Conservation (phyloP, 2,888 invertebrate species). For the Philopedon plagiatum region DNA sequence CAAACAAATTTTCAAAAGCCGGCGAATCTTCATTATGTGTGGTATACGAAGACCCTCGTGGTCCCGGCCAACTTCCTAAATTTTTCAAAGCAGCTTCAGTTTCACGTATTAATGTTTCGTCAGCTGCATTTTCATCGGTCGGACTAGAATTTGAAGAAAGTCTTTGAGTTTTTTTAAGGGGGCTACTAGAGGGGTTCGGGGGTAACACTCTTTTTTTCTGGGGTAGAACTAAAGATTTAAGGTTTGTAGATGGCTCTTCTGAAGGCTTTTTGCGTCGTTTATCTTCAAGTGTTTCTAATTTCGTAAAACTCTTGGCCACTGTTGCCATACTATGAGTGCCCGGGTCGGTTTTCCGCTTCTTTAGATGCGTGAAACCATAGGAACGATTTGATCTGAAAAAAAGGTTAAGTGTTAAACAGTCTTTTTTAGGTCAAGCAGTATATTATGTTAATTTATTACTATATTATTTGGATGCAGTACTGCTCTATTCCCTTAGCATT, state of each 20-base stretch:
- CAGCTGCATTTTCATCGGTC: conserved; percentile 71
- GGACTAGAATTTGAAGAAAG: conserved; percentile 63
- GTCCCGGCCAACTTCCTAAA: conserved; percentile 88
- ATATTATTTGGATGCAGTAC: background rate
- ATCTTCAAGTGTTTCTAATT: conserved; percentile 62
- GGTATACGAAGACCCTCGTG: conserved; percentile 75
- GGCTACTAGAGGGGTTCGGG: conserved; percentile 60
- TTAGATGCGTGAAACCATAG: conserved; percentile 72
- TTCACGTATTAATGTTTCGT: conserved; percentile 88
- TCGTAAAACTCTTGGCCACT: conserved; percentile 60
- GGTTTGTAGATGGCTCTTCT: conserved; percentile 53
- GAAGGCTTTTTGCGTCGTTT: conserved; percentile 71
- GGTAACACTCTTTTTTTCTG: conserved; percentile 74
- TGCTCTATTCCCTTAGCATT: no score
- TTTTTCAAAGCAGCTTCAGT: conserved; percentile 90
- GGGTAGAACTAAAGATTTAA: conserved; percentile 70
- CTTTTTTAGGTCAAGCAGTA: background rate
- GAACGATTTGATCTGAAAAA: conserved; percentile 66
- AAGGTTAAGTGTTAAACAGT: conserved; percentile 27
- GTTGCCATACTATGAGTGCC: conserved; percentile 61
- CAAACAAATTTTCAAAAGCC: conserved; percentile 87
- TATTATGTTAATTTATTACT: background rate
- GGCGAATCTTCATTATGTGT: conserved; percentile 83
- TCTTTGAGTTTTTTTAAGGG: conserved; percentile 69
- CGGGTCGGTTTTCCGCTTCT: conserved; percentile 78